Evolutionary conservation across 2,797 vertebrate species (phyloP), one percentile per base, ranked within the genome.

Genomic region (Sciaenops ocellatus): DNA sequence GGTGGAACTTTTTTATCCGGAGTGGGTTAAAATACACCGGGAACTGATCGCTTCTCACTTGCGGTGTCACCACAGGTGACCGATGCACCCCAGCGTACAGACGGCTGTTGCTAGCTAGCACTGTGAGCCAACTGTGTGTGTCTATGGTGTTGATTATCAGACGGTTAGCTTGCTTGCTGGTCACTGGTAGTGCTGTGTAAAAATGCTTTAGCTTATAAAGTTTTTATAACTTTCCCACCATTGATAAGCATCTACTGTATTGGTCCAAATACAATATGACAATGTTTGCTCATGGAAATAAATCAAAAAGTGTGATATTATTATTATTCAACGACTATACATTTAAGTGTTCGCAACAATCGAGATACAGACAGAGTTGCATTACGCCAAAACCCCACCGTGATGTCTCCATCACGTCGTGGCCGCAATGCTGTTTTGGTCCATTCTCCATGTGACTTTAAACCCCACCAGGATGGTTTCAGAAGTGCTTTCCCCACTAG

Each of bases 1-100:
- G 12, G 48, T 65, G 20, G 11, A 65, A 48, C 34, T 73, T 13
- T 34, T 67, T 60, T 75, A 46, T 67, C n/a, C 26, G 17, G 50
- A 48, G 20, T 56, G 51, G 24, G 41, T 20, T 65, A 34, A 54
- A 42, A 46, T 44, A 57, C 63, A 41, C 24, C 18, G 46, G 3
- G 8, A 24, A 60, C 51, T 38, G 6, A 52, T 12, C n/a, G 51
- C 11, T 24, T 72, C 22, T 70, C 18, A 28, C 18, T 8, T 10
- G 11, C 9, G 48, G 38, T 24, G 22, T 34, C 52, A 57, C 17
- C 9, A 15, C 1, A 79, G 65, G 60, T 59, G 71, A 54, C 28
- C 30, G n/a, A 30, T 59, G 0, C 34, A 38, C 34, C 34, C 34
- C 34, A 38, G 34, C 9, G 7, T 8, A 34, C 34, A 34, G 8